Base-by-base conservation (phyloP, 2,797 vertebrate species). In the Huso huso region DNA sequence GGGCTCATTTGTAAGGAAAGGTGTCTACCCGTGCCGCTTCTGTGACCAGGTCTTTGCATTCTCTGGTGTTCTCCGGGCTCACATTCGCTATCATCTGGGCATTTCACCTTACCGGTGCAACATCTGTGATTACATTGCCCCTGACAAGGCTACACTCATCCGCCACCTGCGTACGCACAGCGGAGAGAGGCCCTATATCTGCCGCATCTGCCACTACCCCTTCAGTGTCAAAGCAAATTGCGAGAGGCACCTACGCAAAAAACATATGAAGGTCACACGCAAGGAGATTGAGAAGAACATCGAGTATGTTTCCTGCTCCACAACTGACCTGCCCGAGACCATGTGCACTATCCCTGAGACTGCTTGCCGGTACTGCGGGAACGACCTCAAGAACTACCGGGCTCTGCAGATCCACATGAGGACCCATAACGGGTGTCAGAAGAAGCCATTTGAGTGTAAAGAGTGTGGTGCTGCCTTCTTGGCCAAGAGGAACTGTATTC, bases 201-300 rank as follows among this genome's bases (percentile, higher is more conserved):
- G 96, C 78, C 93, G 94, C 48, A 91, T 99, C 76, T 99, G 96
- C 81, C 95, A 95, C 77, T 99, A 98, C 72, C 95, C 96, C 0
- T 99, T 99, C 86, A 99, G 96, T 0, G 96, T 99, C 78, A 98
- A 98, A 77, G 96, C 96, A 77, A 99, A 99, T 80, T 99, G 96
- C 0, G 96, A 99, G 84, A 92, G 96, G 68, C 96, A 99, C 80
- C 86, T 99, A 75, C 88, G 95, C 64, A 98, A 98, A 85, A 98
- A 98, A 78, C 96, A 99, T 82, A 90, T 90, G 79, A 97, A 97
- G 82, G 91, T 89, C n/a, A 95, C 92, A 0, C 84, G 96, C 63
- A 97, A 97, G 78, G 96, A 99, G 68, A 98, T 98, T 0, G 96
- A 99, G 82, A 97, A 94, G 71, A 95, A 97, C 79, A 98, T 99